Percentiles rank a stretch among this genome's conserved stretches.
Evolutionary conservation across 2,113 vertebrate species (phyloP).

Genomic region (Aleadryas rufinucha): DNA sequence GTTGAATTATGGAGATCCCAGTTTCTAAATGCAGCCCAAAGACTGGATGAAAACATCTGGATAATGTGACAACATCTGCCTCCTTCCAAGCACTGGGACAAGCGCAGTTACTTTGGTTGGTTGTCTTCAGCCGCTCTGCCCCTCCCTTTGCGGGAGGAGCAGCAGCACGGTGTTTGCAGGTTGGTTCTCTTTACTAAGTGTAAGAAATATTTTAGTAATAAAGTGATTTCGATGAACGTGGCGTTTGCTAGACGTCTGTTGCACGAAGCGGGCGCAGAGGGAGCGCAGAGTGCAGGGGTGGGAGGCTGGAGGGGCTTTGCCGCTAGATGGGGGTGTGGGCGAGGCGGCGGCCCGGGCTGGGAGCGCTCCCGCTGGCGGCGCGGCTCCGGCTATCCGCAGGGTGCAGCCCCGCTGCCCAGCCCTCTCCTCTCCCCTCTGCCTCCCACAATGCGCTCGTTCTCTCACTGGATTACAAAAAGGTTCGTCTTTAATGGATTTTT

Average conservation of each 20-base stretch:
- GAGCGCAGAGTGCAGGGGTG: too few species aligned
- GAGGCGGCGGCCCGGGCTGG: not conserved
- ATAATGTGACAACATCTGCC: slow-evolving; percentile 1
- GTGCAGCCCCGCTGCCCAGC: not conserved
- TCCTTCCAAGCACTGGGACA: slow-evolving; percentile 5
- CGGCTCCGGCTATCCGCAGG: accelerated
- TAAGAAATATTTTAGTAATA: slow-evolving; percentile 11
- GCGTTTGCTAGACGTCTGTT: not conserved
- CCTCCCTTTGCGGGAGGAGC: not conserved
- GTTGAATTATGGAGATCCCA: not conserved
- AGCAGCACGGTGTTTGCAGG: not conserved
- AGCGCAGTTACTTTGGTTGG: not conserved
- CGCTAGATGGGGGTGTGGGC: not conserved
- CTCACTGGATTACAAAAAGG: not conserved
- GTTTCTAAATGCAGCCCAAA: not conserved
- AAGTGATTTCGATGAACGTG: not conserved
- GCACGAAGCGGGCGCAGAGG: accelerated
- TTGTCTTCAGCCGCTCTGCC: not conserved
- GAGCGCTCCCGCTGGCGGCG: accelerated
- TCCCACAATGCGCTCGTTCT: accelerated
- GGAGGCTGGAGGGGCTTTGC: not conserved
- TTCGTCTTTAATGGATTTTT: not conserved
- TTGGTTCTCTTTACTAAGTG: not conserved
- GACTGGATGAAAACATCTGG: not conserved
- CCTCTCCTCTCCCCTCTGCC: not conserved